Evolutionary conservation across 2,797 vertebrate genomes (phyloP).

Genomic region (Luscinia megarhynchos): DNA sequence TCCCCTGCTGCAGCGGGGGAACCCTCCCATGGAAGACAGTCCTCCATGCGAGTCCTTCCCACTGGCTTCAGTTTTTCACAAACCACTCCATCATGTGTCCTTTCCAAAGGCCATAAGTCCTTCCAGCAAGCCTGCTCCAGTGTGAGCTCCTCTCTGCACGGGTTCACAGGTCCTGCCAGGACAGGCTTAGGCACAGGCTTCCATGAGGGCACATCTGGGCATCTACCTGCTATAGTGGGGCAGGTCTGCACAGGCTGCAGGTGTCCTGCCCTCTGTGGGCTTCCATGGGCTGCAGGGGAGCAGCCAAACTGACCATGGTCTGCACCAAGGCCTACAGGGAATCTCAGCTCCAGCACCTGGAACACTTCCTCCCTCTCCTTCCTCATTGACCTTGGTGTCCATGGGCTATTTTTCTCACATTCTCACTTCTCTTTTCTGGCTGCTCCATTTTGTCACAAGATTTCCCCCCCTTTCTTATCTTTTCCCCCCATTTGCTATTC

Average conservation of each 20-base stretch:
- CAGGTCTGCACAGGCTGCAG: no score
- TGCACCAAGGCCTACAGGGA: neutral
- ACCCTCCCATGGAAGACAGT: neutral
- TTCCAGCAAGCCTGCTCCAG: neutral
- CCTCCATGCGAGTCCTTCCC: neutral
- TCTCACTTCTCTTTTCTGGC: neutral
- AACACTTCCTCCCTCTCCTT: neutral
- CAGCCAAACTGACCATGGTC: neutral
- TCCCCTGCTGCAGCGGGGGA: neutral
- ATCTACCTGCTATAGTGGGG: neutral
- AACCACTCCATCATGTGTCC: neutral
- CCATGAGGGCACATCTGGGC: neutral
- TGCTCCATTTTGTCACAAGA: neutral
- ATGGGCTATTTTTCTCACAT: neutral
- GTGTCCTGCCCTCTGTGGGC: neutral
- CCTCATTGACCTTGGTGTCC: neutral
- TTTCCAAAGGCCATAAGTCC: no score
- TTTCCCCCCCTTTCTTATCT: accelerated
- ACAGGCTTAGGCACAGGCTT: neutral
- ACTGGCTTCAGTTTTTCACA: neutral
- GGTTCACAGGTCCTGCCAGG: neutral
- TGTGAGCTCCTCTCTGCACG: neutral
- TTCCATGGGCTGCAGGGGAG: neutral
- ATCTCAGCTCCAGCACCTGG: neutral
- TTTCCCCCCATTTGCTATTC: neutral